A percentile compares a stretch with the other conserved stretches of the same genome.
These are phyloP conservation scores for Odontocolon sp. DNA, from an alignment of 2,888 invertebrate species.

Conservation along the genomic window DNA sequence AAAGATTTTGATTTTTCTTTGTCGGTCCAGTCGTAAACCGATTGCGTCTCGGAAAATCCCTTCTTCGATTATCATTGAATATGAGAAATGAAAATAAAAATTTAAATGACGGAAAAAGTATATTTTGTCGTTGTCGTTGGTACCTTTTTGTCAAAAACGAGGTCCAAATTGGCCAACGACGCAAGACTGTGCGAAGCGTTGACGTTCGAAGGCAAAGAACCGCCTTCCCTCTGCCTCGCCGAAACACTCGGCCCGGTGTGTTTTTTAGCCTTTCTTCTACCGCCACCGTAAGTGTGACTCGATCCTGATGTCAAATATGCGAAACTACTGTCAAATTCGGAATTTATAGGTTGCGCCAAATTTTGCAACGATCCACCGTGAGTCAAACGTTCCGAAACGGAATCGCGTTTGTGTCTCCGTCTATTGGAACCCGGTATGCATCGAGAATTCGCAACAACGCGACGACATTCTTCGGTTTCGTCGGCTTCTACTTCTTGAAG, in stretches of 20 bases:
- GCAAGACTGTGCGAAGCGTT: slow-evolving; percentile 81
- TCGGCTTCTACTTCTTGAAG: slow-evolving; percentile 90
- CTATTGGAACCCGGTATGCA: slow-evolving; percentile 78
- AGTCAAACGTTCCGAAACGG: slow-evolving; percentile 82
- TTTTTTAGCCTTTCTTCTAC: slow-evolving; percentile 74
- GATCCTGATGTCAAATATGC: slow-evolving; percentile 75
- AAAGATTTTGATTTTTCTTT: slow-evolving; percentile 79
- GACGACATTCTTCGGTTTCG: slow-evolving; percentile 83
- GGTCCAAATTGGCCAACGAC: slow-evolving; percentile 76
- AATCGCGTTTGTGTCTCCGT: slow-evolving; percentile 80
- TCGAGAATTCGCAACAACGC: slow-evolving; percentile 76
- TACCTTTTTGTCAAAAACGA: slow-evolving; percentile 78
- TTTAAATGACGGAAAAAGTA: not conserved
- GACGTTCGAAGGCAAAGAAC: slow-evolving; percentile 84
- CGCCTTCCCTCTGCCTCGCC: slow-evolving; percentile 85
- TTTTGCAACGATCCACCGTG: slow-evolving; percentile 84
- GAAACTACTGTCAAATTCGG: slow-evolving; percentile 77
- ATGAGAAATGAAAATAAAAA: not conserved
- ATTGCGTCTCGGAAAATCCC: slow-evolving; percentile 76
- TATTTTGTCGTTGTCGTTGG: too few species aligned
- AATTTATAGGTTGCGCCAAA: slow-evolving; percentile 81
- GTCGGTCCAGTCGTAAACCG: slow-evolving; percentile 77
- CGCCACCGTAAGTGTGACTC: slow-evolving; percentile 77
- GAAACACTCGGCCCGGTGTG: slow-evolving; percentile 78
- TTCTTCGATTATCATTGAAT: slow-evolving; percentile 64